Percentiles rank a stretch among this genome's conserved stretches.
These are phyloP conservation scores for Thumatha senex DNA, from an alignment of 2,888 invertebrate species.

Conservation along the genomic window DNA sequence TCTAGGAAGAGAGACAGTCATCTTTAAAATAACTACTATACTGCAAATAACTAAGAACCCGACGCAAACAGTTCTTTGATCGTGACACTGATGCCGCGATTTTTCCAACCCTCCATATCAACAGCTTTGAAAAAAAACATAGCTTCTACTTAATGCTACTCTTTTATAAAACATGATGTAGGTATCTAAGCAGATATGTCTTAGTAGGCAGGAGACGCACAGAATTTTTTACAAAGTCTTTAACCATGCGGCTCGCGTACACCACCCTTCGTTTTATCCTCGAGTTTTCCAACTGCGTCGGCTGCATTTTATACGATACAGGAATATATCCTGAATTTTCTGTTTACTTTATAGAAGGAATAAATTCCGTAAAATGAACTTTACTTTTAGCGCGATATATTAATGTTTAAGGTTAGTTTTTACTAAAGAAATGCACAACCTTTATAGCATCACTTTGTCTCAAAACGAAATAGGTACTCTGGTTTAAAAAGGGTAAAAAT, in stretches of 20 bases:
- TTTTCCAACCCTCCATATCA: slow-evolving; percentile 8
- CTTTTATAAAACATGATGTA: slow-evolving; percentile 18
- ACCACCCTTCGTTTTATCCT: slow-evolving; percentile 52
- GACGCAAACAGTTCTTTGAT: too few species aligned
- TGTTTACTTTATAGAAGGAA: slow-evolving; percentile 10
- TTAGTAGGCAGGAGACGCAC: slow-evolving; percentile 42
- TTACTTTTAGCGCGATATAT: not conserved
- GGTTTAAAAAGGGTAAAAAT: too few species aligned
- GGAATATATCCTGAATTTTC: slow-evolving; percentile 19
- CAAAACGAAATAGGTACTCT: too few species aligned
- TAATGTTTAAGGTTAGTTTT: not conserved
- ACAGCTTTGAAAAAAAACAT: slow-evolving; percentile 5
- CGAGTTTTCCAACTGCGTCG: slow-evolving; percentile 54
- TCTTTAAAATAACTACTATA: too few species aligned
- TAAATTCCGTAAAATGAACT: not conserved
- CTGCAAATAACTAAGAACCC: too few species aligned
- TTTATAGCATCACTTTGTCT: too few species aligned
- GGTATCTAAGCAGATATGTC: slow-evolving; percentile 17
- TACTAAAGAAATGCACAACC: too few species aligned
- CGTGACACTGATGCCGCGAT: not conserved
- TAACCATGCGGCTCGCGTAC: slow-evolving; percentile 66
- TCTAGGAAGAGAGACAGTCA: too few species aligned
- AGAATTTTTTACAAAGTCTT: slow-evolving; percentile 64
- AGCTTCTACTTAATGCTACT: not conserved
- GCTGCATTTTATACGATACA: slow-evolving; percentile 62